Base-by-base conservation (phyloP, 2,888 invertebrate species). In the Thymelicus sylvestris region DNA sequence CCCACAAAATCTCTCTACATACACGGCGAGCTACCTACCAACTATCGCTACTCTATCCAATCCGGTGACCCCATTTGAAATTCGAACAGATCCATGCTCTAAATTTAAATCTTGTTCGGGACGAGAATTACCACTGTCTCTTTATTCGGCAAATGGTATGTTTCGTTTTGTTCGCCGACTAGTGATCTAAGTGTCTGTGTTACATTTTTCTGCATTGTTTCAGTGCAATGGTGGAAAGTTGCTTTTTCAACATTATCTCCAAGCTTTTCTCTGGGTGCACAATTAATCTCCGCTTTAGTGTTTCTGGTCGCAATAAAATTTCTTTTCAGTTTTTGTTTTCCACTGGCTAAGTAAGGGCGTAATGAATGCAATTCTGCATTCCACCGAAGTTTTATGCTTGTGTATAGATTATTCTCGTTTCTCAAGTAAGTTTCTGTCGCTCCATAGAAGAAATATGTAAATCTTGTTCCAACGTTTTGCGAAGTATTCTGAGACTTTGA, bases 271-370 rank as follows among this genome's bases (percentile, higher is more conserved):
- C 48, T 57, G 55, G 55, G 38, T 63, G 57, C 38, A 48, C 63
- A 57, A 68, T 68, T 63, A 69, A 69, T 69, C 68, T 57, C 63
- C 68, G 48, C 68, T 55, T 55, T 57, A 63, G 47, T 64, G 47
- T 69, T 69, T 63, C 69, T 64, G 69, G 69, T 69, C 24, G 63
- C 69, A 69, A 69, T 69, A 69, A 68, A 68, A 63, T 44, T 62
- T 67, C 63, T 57, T 57, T 63, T 57, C 19, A n/a, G 59, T 60
- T 64, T 69, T 69, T 69, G 69, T 69, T 69, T 19, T 59, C 59
- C 47, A n/a, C 69, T 8, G 38, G 48, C 59, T 63, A 59, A 64
- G 64, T 64, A 64, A 48, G 63, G 44, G 39, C 31, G 57, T 69
- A 64, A 68, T 57, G 68, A 68, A 68, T 63, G 69, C 69, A 64